Percentiles rank a stretch among this genome's conserved stretches.
phyloP scores from a whole-genome alignment of 2,113 vertebrate genomes.

The Delphinus delphis region DNA sequence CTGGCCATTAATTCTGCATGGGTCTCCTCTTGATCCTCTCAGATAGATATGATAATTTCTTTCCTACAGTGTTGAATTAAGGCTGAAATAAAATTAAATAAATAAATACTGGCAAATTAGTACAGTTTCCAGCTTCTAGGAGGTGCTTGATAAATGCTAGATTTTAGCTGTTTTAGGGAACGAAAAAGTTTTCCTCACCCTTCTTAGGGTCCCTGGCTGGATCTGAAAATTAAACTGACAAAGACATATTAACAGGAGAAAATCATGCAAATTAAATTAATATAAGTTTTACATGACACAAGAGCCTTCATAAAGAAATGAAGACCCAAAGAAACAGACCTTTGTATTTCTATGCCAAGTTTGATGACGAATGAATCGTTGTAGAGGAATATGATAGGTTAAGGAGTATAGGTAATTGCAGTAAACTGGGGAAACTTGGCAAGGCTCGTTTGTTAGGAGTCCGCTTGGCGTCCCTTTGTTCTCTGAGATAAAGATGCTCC shows the following conservation, averaged over 20 bases:
- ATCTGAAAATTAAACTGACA: not conserved
- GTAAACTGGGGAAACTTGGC: not conserved
- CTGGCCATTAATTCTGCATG: not conserved
- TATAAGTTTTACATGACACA: too few species aligned
- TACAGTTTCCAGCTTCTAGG: not conserved
- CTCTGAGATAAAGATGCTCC: too few species aligned
- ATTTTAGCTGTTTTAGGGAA: not conserved
- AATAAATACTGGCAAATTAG: not conserved
- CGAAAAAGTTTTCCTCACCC: too few species aligned
- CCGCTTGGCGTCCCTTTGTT: too few species aligned
- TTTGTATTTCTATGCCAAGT: not conserved
- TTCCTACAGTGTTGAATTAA: not conserved
- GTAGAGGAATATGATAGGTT: not conserved
- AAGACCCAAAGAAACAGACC: not conserved
- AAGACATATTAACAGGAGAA: too few species aligned
- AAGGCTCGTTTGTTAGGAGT: too few species aligned
- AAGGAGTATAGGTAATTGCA: not conserved
- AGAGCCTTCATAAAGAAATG: not conserved
- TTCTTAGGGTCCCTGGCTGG: not conserved
- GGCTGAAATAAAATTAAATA: not conserved
- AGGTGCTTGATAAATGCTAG: not conserved
- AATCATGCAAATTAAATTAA: too few species aligned
- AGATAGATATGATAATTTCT: not conserved
- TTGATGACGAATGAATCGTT: not conserved
- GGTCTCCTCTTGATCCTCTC: not conserved